Base-by-base conservation (phyloP, 2,888 invertebrate genomes). In the Griposia aprilina region DNA sequence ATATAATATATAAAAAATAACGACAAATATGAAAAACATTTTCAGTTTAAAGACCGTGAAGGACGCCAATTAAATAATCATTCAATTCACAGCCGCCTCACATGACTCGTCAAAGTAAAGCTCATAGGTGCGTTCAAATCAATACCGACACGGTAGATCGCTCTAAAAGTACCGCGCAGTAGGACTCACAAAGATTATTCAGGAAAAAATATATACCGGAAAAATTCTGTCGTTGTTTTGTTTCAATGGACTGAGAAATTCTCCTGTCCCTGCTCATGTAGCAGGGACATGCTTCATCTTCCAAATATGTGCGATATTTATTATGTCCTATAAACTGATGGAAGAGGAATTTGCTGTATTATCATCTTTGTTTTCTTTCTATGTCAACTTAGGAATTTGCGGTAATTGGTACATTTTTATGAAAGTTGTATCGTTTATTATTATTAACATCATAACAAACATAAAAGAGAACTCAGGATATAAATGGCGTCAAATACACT, bases 231-330 rank as follows among this genome's bases (percentile, higher is more conserved):
- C 71, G 55, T 68, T 73, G 68, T 57, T 74, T 57, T 69, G 62
- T 69, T 68, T 67, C 73, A 75, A 72, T 80, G 78, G 71, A 84
- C 80, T 81, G 77, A 78, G 71, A 78, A 84, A 84, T 78, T 83
- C 86, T 60, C 74, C 62, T 74, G 70, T 73, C 73, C 78, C 72
- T 82, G 72, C 63, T 67, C 82, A 70, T 84, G 84, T 86, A 83
- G 66, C 74, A 78, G 77, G 78, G 83, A 88, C 86, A 82, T 82
- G 72, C 82, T 86, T 83, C 82, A 82, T 83, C 69, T 76, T 67
- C 62, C 70, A 59, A 74, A 82, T 82, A 82, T 76, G 70, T 75
- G 41, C 48, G 60, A 75, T 85, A 72, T 81, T 83, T 85, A 75
- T 70, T 75, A 76, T 82, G 59, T 82, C 26, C 68, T 68, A 74